These are phyloP conservation scores for Etia nguti DNA, from an alignment of 2,113 vertebrate species.

Conservation along the genomic window DNA sequence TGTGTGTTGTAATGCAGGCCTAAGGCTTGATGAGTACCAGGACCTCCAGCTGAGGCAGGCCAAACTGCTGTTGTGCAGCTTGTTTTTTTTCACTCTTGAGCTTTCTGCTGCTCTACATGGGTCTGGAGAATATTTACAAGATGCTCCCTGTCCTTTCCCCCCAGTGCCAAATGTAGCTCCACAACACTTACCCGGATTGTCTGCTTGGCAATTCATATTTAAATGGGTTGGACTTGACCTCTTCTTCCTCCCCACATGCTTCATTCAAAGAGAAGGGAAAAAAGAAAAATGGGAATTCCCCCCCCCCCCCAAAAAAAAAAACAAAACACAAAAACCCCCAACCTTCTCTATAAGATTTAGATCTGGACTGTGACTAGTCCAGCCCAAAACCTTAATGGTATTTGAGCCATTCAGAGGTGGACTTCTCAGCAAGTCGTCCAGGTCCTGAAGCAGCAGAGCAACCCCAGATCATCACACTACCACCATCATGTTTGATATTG, in stretches of 20 bases:
- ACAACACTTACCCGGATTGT: not conserved
- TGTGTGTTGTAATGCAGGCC: not conserved
- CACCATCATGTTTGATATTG: not conserved
- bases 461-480: not conserved
- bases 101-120: not conserved
- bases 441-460: not conserved
- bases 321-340: no score
- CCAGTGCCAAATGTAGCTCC: not conserved
- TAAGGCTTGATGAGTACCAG: not conserved
- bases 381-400: not conserved
- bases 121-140: not conserved
- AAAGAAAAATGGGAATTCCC: not conserved
- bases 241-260: not conserved
- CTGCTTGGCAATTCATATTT: not conserved
- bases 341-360: not conserved
- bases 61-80: not conserved
- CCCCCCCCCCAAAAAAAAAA: not conserved
- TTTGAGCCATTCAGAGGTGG: no score
- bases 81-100: not conserved
- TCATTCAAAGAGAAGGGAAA: not conserved
- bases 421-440: not conserved
- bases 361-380: not conserved
- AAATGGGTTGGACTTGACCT: not conserved
- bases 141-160: not conserved
- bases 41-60: not conserved